Evolutionary conservation across 2,113 vertebrate genomes (phyloP), one percentile per base, ranked within the genome.

Genomic region (Halcyon malimbica): DNA sequence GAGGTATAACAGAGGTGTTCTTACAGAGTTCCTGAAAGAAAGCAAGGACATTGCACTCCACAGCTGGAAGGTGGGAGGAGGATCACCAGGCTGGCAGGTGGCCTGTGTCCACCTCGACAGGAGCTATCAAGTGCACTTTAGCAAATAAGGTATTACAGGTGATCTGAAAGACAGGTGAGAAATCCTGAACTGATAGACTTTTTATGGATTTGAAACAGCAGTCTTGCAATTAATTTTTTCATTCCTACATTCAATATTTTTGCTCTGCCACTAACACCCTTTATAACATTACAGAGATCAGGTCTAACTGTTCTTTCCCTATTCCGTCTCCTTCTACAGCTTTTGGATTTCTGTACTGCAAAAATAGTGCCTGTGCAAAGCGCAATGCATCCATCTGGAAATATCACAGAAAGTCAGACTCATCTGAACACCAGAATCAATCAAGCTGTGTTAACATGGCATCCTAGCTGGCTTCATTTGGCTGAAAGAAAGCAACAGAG

Each of bases 111-210:
- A 50, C 18, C 24, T 79, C 28, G 13, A 35, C 25, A 19, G 0
- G 0, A 53, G 9, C 25, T 67, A 25, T 29, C 39, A 68, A 6
- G 2, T 31, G 13, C 4, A 37, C 5, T 51, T 46, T 2, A 64
- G n/a, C 39, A 85, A 71, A 75, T 16, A 50, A 42, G 9, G 12
- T 70, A 28, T 41, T 68, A 28, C 28, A 48, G 33, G 33, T n/a
- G 25, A 35, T 62, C 63, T 78, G 62, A 69, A 83, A 78, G 31
- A n/a, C 46, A 35, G 17, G 18, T 64, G 48, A 63, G 23, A 53
- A 75, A 56, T 35, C 20, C 46, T 53, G 35, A 96, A 28, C 28
- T 53, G 19, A 17, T 8, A 42, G 39, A 25, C 18, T 82, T 89
- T 48, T 56, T 46, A 41, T 1, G 15, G 31, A 37, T 37, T 64